These are phyloP conservation scores for Cladopsammia gracilis DNA, from an alignment of 64 coral and sea anemone species.

Conservation along the genomic window DNA sequence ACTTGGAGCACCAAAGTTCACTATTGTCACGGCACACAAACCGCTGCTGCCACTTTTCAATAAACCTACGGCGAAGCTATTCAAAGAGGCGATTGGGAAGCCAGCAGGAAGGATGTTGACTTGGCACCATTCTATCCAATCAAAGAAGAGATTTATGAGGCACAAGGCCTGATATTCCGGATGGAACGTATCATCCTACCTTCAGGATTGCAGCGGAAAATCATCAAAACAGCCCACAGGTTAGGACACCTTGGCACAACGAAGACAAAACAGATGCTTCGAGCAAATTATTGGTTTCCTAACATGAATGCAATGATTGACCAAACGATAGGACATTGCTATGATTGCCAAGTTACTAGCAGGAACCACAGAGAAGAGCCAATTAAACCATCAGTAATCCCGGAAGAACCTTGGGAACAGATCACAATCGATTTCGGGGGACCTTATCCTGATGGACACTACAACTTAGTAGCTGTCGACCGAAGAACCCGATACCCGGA, in stretches of 20 bases:
- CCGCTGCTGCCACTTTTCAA: constrained; percentile 64
- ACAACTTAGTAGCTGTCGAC: constrained; percentile 41
- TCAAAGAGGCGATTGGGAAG: constrained; percentile 52
- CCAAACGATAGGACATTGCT: constrained; percentile 24
- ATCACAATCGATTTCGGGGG: constrained; percentile 47
- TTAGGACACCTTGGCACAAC: constrained; percentile 40
- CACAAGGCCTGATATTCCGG: constrained; percentile 31
- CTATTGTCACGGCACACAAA: constrained; percentile 68
- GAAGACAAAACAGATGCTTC: constrained; percentile 30
- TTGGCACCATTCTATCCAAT: constrained; percentile 27
- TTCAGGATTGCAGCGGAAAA: constrained; percentile 31
- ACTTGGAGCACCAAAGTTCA: too few relatives aligned
- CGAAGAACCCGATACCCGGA: constrained; percentile 39
- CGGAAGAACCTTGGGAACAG: constrained; percentile 37
- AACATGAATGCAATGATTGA: constrained; percentile 43
- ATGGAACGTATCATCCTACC: constrained; percentile 35
- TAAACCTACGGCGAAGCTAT: constrained; percentile 58
- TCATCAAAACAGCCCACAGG: constrained; percentile 36
- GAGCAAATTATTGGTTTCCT: constrained; percentile 42
- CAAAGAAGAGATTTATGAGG: constrained; percentile 44
- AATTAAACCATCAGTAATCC: constrained; percentile 53
- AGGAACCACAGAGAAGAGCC: constrained; percentile 33
- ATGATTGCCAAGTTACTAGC: constrained; percentile 51
- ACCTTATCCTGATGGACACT: constrained; percentile 69
- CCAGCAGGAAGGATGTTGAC: constrained; percentile 20